A percentile compares a stretch with the other conserved stretches of the same genome.
Evolutionary conservation across 2,113 vertebrate species (phyloP).

Genomic region (Aldabrachelys gigantea): DNA sequence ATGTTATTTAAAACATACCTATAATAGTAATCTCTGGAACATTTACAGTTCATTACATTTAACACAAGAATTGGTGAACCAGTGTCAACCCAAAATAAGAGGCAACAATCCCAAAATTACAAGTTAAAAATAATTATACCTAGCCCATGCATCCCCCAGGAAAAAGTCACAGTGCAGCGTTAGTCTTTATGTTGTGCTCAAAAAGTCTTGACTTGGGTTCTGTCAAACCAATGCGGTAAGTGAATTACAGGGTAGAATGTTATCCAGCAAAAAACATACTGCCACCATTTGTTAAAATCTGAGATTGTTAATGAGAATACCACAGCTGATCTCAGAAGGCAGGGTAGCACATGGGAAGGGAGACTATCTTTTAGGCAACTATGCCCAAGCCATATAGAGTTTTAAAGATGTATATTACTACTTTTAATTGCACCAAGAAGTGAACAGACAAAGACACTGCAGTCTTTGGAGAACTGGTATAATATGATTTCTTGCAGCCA

Average conservation of each 20-base stretch:
- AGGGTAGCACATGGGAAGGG: not conserved
- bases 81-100: not conserved
- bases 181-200: not conserved
- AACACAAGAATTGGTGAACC: not conserved
- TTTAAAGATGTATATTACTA: not conserved
- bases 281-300: not conserved
- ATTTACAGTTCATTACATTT: not conserved
- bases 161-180: not conserved
- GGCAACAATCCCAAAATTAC: not conserved
- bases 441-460: not conserved
- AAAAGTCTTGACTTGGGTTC: not conserved
- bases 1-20: not conserved
- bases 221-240: not conserved
- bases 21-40: not conserved
- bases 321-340: not conserved
- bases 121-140: not conserved
- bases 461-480: not conserved
- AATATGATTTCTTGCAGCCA: not conserved
- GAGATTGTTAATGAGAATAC: not conserved
- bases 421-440: not conserved
- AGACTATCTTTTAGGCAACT: not conserved
- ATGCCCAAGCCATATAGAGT: not conserved
- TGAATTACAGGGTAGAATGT: not conserved
- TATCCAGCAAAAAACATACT: not conserved
- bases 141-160: not conserved